Base-by-base conservation (phyloP, 2,888 invertebrate genomes). In the Drosophila lutescens region DNA sequence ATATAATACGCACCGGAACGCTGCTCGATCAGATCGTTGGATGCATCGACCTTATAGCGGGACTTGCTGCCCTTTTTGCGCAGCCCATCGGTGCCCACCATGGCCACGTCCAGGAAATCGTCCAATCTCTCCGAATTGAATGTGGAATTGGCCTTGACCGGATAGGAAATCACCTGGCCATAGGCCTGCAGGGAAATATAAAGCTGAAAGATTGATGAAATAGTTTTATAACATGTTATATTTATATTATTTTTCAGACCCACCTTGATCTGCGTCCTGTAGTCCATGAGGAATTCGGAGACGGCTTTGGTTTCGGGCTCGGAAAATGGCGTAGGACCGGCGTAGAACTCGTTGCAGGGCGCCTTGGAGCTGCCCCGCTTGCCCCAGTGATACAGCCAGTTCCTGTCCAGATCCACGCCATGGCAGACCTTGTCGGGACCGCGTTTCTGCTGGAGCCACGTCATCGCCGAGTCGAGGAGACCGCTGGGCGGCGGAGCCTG, bases 351-450 rank as follows among this genome's bases (percentile, higher is more conserved):
- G 20, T 94, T 94, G 86, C 97, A 97, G 0, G 95, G 95, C 1
- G 95, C 94, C 87, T 95, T 95, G 23, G 96, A 96, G 1, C 95
- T 94, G 38, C 96, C 96, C 74, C 93, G 93, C 79, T 94, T 94
- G 50, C 94, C 94, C 95, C 95, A 97, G 73, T 95, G 94, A 88
- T 94, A 95, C 63, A 94, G 94, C 94, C 96, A 97, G 91, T 97
- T 97, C 77, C 96, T 93, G 90, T 96, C 96, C 1, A 95, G 93
- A 88, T 97, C 96, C 0, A 95, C 96, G 0, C 97, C 97, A 43
- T 94, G 93, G 90, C 96, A 96, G 0, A 90, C 61, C 57, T 89
- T 90, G 2, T 90, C 85, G 0, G 79, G 74, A 1, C 67, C 63
- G 9, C 89, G 83, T 56, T 90, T 90, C 67, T 88, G 82, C 56